Percentiles rank a stretch among this genome's conserved stretches.
These are phyloP conservation scores for Apis cerana DNA, from an alignment of 1,140 invertebrate genomes.

Conservation along the genomic window DNA sequence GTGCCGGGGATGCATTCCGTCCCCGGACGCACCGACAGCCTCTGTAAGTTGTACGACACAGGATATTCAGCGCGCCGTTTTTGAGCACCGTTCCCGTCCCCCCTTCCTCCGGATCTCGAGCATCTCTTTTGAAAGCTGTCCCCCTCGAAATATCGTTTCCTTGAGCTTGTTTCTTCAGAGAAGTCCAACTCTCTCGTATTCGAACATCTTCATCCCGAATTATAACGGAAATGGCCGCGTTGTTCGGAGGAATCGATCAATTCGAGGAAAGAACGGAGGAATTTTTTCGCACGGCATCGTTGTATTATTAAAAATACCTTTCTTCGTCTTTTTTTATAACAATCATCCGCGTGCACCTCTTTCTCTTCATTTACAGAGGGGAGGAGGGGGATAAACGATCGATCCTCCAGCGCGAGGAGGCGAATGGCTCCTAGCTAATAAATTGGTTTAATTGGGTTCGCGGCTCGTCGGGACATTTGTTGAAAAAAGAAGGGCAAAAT, in stretches of 20 bases:
- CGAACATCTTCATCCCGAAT: too few species aligned
- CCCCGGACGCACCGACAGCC: constrained; percentile 86
- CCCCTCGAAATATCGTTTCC: too few species aligned
- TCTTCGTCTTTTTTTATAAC: background rate
- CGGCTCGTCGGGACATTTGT: too few species aligned
- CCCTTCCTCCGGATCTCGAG: constrained; percentile 22
- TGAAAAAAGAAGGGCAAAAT: background rate
- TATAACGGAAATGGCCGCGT: too few species aligned
- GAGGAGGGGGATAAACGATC: background rate
- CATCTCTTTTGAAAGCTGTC: too few species aligned
- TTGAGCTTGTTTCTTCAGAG: background rate
- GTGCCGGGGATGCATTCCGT: constrained; percentile 82
- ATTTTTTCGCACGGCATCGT: too few species aligned
- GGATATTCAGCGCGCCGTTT: constrained; percentile 90
- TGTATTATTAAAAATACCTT: too few species aligned
- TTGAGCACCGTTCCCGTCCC: constrained; percentile 79
- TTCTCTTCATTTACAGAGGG: background rate
- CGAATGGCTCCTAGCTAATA: too few species aligned
- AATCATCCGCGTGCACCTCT: constrained; percentile 6
- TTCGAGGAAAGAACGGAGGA: too few species aligned
- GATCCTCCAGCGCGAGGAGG: background rate
- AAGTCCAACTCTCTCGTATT: background rate
- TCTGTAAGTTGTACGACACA: constrained; percentile 93
- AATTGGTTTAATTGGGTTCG: background rate
- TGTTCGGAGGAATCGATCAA: too few species aligned